These are phyloP conservation scores for Arvicanthis niloticus DNA, from an alignment of 2,113 vertebrate species.

Conservation along the genomic window DNA sequence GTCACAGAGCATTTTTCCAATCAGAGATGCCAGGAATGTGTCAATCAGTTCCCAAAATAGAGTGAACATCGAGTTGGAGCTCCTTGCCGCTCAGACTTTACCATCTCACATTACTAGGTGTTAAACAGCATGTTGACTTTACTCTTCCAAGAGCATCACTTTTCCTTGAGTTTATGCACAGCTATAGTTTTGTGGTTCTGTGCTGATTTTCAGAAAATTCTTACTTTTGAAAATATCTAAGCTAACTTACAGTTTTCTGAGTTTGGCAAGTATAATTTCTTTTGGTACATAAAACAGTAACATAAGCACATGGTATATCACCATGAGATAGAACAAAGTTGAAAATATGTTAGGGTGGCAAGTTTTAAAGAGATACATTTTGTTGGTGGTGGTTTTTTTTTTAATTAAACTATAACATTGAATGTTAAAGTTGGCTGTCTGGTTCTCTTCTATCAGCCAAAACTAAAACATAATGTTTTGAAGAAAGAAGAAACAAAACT, in stretches of 20 bases:
- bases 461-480: constrained; percentile 26
- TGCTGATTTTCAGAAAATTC: neutral
- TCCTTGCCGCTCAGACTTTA: neutral
- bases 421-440: constrained; percentile 10
- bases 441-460: neutral
- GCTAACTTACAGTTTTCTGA: constrained; percentile 40
- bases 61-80: neutral
- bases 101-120: neutral
- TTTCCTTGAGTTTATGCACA: neutral
- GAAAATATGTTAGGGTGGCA: neutral
- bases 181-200: neutral
- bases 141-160: neutral
- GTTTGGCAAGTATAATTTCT: neutral
- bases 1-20: neutral
- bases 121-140: neutral
- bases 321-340: neutral
- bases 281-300: neutral
- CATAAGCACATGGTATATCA: neutral
- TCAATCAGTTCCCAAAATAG: neutral
- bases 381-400: neutral
- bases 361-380: constrained; percentile 30
- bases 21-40: neutral
- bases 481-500: constrained; percentile 3
- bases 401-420: constrained; percentile 6
- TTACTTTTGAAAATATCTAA: neutral